Percentiles rank a stretch among this genome's conserved stretches.
Evolutionary conservation across 2,888 invertebrate species (phyloP).

Genomic region (Pristionchus mayeri): DNA sequence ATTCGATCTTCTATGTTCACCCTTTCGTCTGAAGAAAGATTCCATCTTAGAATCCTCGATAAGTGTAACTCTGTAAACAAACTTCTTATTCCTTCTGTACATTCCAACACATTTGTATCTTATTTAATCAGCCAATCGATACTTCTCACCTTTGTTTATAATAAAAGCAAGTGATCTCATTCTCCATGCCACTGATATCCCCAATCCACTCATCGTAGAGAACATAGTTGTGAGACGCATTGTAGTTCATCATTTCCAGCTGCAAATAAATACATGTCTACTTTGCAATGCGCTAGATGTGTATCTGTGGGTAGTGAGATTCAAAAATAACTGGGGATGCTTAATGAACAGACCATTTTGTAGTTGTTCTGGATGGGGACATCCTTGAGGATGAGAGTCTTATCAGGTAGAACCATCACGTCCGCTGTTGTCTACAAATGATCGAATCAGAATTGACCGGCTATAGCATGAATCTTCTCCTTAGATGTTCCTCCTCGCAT

Average conservation of each 20-base stretch:
- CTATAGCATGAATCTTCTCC: no score
- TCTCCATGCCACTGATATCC: constrained; percentile 39
- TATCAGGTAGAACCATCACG: constrained; percentile 38
- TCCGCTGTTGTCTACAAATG: constrained; percentile 28
- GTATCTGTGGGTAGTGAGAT: no score
- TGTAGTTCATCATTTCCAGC: constrained; percentile 49
- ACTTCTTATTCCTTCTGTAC: neutral
- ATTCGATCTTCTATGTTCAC: neutral
- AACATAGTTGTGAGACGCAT: constrained; percentile 49
- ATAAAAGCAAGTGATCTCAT: constrained; percentile 37
- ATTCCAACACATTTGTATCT: neutral
- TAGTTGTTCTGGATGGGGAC: constrained; percentile 28
- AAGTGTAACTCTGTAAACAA: constrained; percentile 11
- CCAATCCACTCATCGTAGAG: constrained; percentile 48
- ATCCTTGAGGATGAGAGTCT: constrained; percentile 26
- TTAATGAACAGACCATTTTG: constrained; percentile 27
- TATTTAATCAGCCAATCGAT: no score
- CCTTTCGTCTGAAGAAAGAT: neutral
- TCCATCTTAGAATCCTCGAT: neutral
- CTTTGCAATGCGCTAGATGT: no score
- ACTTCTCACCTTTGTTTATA: constrained; percentile 40
- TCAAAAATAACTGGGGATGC: no score
- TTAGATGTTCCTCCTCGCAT: no score
- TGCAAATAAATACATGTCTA: neutral
- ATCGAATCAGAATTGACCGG: neutral